These are phyloP conservation scores for Bovichtus diacanthus DNA, from an alignment of 2,797 vertebrate species.

Conservation along the genomic window DNA sequence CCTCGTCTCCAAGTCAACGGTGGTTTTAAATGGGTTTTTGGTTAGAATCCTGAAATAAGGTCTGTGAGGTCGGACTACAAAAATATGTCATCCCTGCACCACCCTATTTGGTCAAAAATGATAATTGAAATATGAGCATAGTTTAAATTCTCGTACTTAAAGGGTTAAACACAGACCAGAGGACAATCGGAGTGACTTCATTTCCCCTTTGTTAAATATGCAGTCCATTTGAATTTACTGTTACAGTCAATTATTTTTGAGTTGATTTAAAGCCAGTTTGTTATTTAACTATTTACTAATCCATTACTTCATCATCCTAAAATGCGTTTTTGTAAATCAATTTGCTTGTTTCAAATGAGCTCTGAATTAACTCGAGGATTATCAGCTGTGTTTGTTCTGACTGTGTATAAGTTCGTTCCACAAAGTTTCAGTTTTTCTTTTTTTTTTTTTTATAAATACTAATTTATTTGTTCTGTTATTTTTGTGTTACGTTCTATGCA, in stretches of 20 bases:
- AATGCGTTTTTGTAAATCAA: not conserved
- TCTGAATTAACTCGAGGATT: conserved; percentile 1
- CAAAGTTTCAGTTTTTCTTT: conserved; percentile 10
- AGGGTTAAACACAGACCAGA: not conserved
- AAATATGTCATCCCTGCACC: no score
- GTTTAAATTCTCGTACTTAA: not conserved
- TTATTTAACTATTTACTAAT: not conserved
- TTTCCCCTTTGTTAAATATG: not conserved
- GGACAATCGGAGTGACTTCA: not conserved
- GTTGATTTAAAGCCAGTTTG: not conserved
- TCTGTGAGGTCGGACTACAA: no score
- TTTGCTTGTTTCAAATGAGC: not conserved
- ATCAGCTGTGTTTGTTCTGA: not conserved
- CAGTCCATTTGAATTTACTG: not conserved
- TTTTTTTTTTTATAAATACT: not conserved
- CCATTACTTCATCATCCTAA: not conserved
- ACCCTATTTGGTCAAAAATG: not conserved
- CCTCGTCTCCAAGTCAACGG: no score
- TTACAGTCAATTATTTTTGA: not conserved
- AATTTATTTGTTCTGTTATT: not conserved
- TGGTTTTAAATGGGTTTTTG: no score
- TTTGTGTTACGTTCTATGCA: conserved; percentile 30
- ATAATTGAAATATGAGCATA: not conserved
- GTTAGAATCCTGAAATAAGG: no score
- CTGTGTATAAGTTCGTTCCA: not conserved